These are phyloP conservation scores for Zaprionus bogoriensis DNA, from an alignment of 2,888 invertebrate species.

Conservation along the genomic window DNA sequence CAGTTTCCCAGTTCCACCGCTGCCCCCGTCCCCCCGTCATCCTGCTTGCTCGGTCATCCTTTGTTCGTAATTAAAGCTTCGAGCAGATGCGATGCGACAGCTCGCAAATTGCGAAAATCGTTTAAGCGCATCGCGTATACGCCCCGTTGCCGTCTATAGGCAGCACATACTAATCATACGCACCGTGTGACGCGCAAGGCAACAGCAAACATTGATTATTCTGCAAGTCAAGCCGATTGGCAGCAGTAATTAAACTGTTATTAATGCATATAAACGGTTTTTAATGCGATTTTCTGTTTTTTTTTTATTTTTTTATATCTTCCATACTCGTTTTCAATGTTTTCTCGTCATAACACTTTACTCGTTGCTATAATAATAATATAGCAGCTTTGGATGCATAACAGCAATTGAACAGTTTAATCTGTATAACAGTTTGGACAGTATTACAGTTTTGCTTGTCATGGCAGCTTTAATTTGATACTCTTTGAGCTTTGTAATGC, in stretches of 20 bases:
- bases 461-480: not conserved
- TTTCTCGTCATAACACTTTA: not conserved
- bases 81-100: constrained; percentile 14
- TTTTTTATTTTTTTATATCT: constrained; percentile 1
- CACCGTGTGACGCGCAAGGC: constrained; percentile 6
- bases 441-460: not conserved
- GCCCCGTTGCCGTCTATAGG: not conserved
- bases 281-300: not conserved
- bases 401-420: not conserved
- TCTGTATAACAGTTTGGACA: not conserved
- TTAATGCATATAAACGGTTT: no score
- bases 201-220: not conserved
- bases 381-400: not conserved
- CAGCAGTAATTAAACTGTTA: not conserved
- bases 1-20: no score
- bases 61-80: no score
- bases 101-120: not conserved
- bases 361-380: no score
- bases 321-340: no score
- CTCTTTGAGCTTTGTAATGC: no score
- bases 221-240: not conserved
- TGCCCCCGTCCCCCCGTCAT: no score
- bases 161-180: constrained; percentile 30
- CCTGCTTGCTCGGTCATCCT: no score
- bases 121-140: constrained; percentile 11